Percentiles rank a stretch among this genome's conserved stretches.
Evolutionary conservation across 30 jellyfish, hydroid and myxozoan genomes (phyloP).

Genomic region (Hydractinia symbiolongicarpus): DNA sequence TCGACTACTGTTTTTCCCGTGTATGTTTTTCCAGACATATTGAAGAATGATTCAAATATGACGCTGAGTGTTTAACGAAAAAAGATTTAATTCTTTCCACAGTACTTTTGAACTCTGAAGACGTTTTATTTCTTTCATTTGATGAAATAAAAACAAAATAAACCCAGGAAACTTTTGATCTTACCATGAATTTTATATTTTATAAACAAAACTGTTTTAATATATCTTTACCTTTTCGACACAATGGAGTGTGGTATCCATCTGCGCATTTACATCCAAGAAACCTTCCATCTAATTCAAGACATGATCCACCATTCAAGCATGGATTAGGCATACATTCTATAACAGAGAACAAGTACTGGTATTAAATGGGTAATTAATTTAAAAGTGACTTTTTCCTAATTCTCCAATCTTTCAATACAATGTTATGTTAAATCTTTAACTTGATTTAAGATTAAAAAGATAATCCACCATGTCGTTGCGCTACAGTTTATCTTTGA

Average conservation of each 20-base stretch:
- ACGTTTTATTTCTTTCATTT: background rate
- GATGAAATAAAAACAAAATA: background rate
- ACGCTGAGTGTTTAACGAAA: too few relatives aligned
- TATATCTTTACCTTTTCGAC: constrained; percentile 24
- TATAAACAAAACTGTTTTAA: background rate
- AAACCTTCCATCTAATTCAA: constrained; percentile 61
- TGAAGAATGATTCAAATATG: too few relatives aligned
- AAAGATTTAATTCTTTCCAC: too few relatives aligned
- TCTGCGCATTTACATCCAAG: constrained; percentile 69
- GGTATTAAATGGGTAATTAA: background rate
- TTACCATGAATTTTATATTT: background rate
- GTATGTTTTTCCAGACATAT: too few relatives aligned
- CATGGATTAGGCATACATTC: constrained; percentile 72
- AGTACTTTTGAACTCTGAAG: too few relatives aligned
- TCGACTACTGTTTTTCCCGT: too few relatives aligned
- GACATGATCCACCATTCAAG: constrained; percentile 86
- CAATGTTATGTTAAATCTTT: too few relatives aligned
- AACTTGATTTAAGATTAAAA: background rate
- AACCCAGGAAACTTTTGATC: background rate
- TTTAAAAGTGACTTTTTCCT: background rate
- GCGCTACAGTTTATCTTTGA: background rate
- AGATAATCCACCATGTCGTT: background rate
- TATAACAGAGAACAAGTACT: background rate
- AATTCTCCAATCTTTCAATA: too few relatives aligned
- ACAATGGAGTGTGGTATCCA: constrained; percentile 70